Evolutionary conservation across 2,113 vertebrate genomes (phyloP).

Genomic region (Anoura caudifer): DNA sequence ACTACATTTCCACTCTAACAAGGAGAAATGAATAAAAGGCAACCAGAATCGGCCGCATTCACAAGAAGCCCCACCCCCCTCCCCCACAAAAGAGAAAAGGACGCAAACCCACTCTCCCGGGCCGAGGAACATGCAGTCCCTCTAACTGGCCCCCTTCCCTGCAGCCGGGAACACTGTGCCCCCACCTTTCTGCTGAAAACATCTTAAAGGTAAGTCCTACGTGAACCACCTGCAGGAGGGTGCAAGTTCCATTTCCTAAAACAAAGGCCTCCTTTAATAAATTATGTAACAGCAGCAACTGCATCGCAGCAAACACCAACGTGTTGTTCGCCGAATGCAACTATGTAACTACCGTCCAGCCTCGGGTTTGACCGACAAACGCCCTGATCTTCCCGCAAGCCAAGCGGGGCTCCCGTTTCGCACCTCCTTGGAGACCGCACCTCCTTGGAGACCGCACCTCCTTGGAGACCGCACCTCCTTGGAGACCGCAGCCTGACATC

Average conservation of each 20-base stretch:
- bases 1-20: slow-evolving; percentile 85
- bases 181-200: neutral
- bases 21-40: slow-evolving; percentile 83
- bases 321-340: neutral
- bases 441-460: too few species aligned
- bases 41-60: slow-evolving; percentile 78
- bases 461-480: too few species aligned
- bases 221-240: neutral
- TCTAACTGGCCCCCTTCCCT: accelerated
- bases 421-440: too few species aligned
- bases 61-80: slow-evolving; percentile 19
- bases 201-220: neutral
- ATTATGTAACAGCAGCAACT: neutral
- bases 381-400: too few species aligned
- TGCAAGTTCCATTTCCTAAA: neutral
- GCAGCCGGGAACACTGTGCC: neutral
- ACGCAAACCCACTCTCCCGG: slow-evolving; percentile 57
- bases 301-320: slow-evolving; percentile 44
- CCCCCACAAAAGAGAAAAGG: slow-evolving; percentile 43
- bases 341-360: too few species aligned
- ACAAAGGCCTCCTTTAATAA: slow-evolving; percentile 17
- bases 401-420: accelerated
- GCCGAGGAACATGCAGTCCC: neutral
- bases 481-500: too few species aligned
- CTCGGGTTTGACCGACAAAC: too few species aligned